A percentile compares a stretch with the other conserved stretches of the same genome.
Conservation (phyloP, 2,797 vertebrate genomes). For the Iguana delicatissima region DNA sequence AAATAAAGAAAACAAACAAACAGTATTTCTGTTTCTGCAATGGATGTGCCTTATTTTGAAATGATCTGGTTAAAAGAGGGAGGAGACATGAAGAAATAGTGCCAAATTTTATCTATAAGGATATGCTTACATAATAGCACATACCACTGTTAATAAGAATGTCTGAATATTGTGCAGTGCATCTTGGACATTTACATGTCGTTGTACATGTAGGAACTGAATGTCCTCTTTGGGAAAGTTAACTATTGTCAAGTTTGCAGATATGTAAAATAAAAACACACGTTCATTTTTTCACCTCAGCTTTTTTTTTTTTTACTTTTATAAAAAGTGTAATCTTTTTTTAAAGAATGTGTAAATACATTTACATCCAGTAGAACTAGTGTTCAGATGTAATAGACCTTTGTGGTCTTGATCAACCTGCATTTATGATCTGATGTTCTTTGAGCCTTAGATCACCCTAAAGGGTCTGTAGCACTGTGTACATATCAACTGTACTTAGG, state of each 20-base stretch:
- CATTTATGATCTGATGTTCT: slow-evolving; percentile 82
- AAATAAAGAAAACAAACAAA: slow-evolving; percentile 54
- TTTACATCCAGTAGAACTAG: slow-evolving; percentile 91
- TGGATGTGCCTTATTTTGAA: slow-evolving; percentile 96
- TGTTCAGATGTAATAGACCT: slow-evolving; percentile 80
- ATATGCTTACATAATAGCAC: slow-evolving; percentile 56
- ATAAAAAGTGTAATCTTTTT: slow-evolving; percentile 84
- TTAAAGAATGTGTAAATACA: slow-evolving; percentile 91
- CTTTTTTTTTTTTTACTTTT: slow-evolving; percentile 70
- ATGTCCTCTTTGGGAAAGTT: slow-evolving; percentile 76
- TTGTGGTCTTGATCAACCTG: slow-evolving; percentile 84
- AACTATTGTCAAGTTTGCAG: slow-evolving; percentile 79
- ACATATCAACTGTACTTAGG: slow-evolving; percentile 83
- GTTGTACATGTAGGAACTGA: slow-evolving; percentile 72
- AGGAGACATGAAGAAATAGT: slow-evolving; percentile 87
- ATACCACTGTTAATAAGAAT: slow-evolving; percentile 81
- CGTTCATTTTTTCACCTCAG: slow-evolving; percentile 75
- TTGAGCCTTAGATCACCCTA: slow-evolving; percentile 80
- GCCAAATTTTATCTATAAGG: slow-evolving; percentile 79
- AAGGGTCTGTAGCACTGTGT: slow-evolving; percentile 82
- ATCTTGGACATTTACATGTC: slow-evolving; percentile 76
- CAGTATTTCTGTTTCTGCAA: slow-evolving; percentile 77
- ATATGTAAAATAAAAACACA: slow-evolving; percentile 85
- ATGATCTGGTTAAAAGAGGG: slow-evolving; percentile 76
- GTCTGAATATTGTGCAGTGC: slow-evolving; percentile 77